Base-by-base conservation (phyloP, 2,797 vertebrate genomes). In the Poecilia velifera region DNA sequence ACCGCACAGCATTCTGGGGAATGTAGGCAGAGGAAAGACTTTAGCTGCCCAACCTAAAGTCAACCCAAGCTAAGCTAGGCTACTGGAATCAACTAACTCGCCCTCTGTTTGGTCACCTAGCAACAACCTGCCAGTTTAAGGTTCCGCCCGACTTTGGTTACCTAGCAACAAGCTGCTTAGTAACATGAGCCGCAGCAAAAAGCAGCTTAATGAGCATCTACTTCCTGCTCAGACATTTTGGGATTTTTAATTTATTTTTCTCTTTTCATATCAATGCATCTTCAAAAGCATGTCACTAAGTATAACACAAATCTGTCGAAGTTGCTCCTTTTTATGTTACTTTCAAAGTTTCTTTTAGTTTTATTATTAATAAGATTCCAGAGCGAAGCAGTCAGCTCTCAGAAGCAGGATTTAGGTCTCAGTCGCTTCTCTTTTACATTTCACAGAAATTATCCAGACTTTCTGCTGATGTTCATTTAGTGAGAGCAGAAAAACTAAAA, bases 261-360 rank as follows among this genome's bases (percentile, higher is more conserved):
- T 43, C 7, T 68, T 25, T 68, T 45, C 9, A 16, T 25, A 71
- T 46, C 5, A 71, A n/a, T 25, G 8, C 25, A 28, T 72, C 22
- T 71, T 71, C 45, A 72, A 43, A n/a, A 72, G 25, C 43, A 46
- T 18, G 25, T 46, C 68, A 14, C n/a, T 46, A 55, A 74, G n/a
- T 41, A 25, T 53, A 73, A 73, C 47, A 73, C 47, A n/a, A 53
- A 53, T 73, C 49, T 53, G 49, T 31, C 20, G 7, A 73, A 72
- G 43, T 72, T 72, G 34, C 31, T 36, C 31, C 34, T 53, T 53
- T 53, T 39, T 39, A 53, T 39, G 49, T 41, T 3, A 22, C 12
- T 55, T 28, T 46, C 39, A 45, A n/a, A 43, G 78, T 39, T 68
- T 34, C 16, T 31, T 76, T 75, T 43, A 28, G 64, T 47, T 55